phyloP scores from a whole-genome alignment of 2,113 vertebrate genomes.

The Actinemys pallida region DNA sequence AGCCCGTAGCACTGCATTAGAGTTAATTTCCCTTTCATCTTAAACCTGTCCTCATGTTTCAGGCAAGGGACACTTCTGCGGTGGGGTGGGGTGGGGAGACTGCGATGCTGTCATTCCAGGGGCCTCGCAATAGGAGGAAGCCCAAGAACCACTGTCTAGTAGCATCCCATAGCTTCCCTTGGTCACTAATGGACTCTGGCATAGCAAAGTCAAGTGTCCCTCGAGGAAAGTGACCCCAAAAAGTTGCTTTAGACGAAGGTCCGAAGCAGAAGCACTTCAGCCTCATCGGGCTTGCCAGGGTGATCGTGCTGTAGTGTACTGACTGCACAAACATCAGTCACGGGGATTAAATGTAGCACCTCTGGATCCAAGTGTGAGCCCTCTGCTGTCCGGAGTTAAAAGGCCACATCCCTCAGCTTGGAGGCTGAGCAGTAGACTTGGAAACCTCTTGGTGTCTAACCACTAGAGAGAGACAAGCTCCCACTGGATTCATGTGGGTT shows the following conservation, averaged over 20 bases:
- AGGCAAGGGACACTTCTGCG: neutral
- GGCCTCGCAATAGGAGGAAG: neutral
- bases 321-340: accelerated
- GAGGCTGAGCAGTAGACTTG: neutral
- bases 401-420: neutral
- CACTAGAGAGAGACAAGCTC: neutral
- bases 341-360: accelerated
- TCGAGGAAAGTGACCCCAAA: neutral
- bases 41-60: neutral
- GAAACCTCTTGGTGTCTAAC: neutral
- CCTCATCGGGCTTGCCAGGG: neutral
- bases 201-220: neutral
- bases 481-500: neutral
- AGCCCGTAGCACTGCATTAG: neutral
- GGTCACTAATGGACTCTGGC: accelerated
- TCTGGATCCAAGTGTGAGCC: neutral
- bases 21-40: neutral
- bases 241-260: neutral
- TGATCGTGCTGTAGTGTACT: neutral
- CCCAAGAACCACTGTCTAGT: neutral
- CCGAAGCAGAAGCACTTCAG: neutral
- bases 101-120: neutral
- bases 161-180: neutral
- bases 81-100: neutral
- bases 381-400: neutral